These are phyloP conservation scores for Labeo calbasu DNA, from an alignment of 2,797 vertebrate genomes.

Conservation along the genomic window DNA sequence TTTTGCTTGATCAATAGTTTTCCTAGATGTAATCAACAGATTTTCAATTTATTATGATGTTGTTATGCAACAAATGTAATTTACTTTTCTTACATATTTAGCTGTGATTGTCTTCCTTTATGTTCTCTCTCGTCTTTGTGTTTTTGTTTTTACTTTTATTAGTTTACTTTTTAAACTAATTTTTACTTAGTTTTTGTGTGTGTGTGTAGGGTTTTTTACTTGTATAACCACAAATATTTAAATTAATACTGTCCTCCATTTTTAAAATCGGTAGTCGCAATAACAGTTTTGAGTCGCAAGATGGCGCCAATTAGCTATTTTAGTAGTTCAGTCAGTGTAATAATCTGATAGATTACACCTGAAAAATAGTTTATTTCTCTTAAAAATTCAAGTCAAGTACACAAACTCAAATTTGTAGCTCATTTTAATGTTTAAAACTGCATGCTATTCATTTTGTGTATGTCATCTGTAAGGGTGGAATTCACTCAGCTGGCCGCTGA, in stretches of 20 bases:
- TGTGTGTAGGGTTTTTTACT: too few relatives aligned
- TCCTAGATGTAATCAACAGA: neutral
- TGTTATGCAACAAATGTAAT: neutral
- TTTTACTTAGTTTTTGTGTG: too few relatives aligned
- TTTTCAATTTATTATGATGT: neutral
- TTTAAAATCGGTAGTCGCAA: neutral
- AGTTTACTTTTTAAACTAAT: too few relatives aligned
- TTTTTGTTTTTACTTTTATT: neutral
- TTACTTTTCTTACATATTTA: neutral
- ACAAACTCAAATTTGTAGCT: neutral
- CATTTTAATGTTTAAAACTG: neutral
- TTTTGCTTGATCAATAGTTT: neutral
- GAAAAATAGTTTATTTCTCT: neutral
- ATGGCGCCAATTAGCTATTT: neutral
- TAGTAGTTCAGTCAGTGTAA: neutral
- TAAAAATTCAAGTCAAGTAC: neutral
- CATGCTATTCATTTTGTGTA: constrained; percentile 45
- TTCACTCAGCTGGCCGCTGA: constrained; percentile 79
- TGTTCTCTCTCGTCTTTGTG: neutral
- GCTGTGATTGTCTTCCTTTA: neutral
- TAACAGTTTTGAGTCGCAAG: constrained; percentile 11
- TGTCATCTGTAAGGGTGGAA: constrained; percentile 83
- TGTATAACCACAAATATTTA: neutral
- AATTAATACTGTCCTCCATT: neutral
- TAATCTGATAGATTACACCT: neutral